Evolutionary conservation across 2,888 invertebrate species (phyloP).

Genomic region (Cephus sareptanus): DNA sequence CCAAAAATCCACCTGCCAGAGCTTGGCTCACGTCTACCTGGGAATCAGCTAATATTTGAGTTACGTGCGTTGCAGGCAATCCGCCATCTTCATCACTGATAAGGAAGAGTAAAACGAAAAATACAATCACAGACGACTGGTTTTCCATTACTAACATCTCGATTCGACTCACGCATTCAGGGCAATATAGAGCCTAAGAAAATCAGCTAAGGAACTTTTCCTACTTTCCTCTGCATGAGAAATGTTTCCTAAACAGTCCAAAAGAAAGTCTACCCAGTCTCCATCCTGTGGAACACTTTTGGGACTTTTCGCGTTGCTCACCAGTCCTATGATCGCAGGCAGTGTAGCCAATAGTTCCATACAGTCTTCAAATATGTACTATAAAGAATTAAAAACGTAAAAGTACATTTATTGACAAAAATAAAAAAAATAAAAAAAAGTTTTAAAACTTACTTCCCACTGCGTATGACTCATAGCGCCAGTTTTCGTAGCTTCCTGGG

Average conservation of each 20-base stretch:
- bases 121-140: neutral
- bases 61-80: slow-evolving; percentile 65
- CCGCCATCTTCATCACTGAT: slow-evolving; percentile 68
- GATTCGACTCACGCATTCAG: slow-evolving; percentile 49
- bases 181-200: slow-evolving; percentile 49
- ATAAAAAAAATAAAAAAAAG: neutral
- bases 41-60: slow-evolving; percentile 53
- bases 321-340: slow-evolving; percentile 52
- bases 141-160: neutral
- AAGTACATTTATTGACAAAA: slow-evolving; percentile 4
- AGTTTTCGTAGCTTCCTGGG: slow-evolving; percentile 28
- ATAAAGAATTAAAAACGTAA: slow-evolving; percentile 11
- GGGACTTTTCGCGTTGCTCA: slow-evolving; percentile 25
- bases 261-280: slow-evolving; percentile 53
- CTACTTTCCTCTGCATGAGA: slow-evolving; percentile 29
- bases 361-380: slow-evolving; percentile 56
- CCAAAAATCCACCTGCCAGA: slow-evolving; percentile 48
- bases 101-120: slow-evolving; percentile 16
- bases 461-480: slow-evolving; percentile 39
- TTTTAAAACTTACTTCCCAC: slow-evolving; percentile 50
- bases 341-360: slow-evolving; percentile 55
- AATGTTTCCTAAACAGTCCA: slow-evolving; percentile 39
- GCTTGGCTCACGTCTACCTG: slow-evolving; percentile 46
- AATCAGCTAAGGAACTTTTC: slow-evolving; percentile 41
- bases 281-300: slow-evolving; percentile 30